Base-by-base conservation (phyloP, 1,140 invertebrate genomes). In the Drosophila azteca region DNA sequence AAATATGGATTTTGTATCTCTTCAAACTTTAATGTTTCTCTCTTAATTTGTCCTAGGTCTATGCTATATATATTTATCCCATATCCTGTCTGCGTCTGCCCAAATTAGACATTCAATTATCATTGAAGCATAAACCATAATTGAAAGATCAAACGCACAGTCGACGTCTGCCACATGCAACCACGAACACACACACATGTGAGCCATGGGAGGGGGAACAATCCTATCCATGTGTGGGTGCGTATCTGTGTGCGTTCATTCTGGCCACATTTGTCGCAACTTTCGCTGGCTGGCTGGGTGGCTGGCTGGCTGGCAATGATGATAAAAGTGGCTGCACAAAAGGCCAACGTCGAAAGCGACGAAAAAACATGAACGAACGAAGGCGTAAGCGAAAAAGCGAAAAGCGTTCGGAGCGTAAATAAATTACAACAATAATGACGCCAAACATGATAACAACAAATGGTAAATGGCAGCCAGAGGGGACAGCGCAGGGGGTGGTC, bases 401-500 rank as follows among this genome's bases (percentile, higher is more conserved):
- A 84, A 84, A 85, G 87, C 82, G 82, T 77, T 80, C 54, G 73
- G 74, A 88, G 82, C 81, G 83, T 71, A 83, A 85, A 85, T 85
- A 85, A 85, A 85, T 88, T 85, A 85, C 82, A 85, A 85, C 82
- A 85, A 85, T 85, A 85, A 85, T 85, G 82, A 85, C 83, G 75
- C 83, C 83, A 79, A 83, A 88, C 82, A 85, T 88, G 82, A 85
- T 85, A 85, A 85, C 82, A 85, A 79, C 79, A 75, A 66, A 77
- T 74, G 75, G 52, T 11, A 51, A 62, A 45, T 29, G 61, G 53
- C 31, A 13, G 44, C 9, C 44, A 20, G 35, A 4, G 51, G n/a
- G 11, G 41, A 17, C 44, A 3, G 54, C 11, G 29, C 7, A 7
- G 29, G 6, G 11, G 17, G 4, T 17, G 44, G 6, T 29, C 29